These are phyloP conservation scores for Rana temporaria DNA, from an alignment of 2,113 vertebrate species.

Conservation along the genomic window DNA sequence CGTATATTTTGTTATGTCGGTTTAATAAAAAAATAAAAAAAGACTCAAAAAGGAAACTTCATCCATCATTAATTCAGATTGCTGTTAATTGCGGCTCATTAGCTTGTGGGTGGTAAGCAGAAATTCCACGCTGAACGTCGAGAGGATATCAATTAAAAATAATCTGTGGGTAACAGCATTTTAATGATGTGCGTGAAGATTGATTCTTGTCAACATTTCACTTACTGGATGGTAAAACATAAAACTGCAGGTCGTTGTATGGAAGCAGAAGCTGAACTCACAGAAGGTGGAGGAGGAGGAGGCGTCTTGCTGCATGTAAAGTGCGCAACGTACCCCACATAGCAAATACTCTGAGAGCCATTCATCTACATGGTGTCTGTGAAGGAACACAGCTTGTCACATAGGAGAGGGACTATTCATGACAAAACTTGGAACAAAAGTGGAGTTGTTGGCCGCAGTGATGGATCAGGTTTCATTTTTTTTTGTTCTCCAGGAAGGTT, in stretches of 20 bases:
- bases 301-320: no score
- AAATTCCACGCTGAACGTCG: background rate
- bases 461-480: no score
- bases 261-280: no score
- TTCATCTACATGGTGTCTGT: no score
- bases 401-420: no score
- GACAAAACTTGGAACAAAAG: no score
- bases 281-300: no score
- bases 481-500: no score
- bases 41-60: background rate
- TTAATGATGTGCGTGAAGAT: background rate
- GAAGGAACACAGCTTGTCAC: no score
- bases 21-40: conserved; percentile 47
- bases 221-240: background rate
- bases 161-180: background rate
- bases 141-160: background rate
- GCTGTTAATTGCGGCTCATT: conserved; percentile 35
- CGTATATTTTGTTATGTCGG: conserved; percentile 42
- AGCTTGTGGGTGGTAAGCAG: conserved; percentile 36
- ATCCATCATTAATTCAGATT: conserved; percentile 30
- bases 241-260: background rate
- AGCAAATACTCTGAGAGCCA: no score
- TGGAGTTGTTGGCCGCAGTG: no score
- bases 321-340: no score
- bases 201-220: background rate